Evolutionary conservation across 2,797 vertebrate species (phyloP).

Genomic region (Lacerta bilineata): DNA sequence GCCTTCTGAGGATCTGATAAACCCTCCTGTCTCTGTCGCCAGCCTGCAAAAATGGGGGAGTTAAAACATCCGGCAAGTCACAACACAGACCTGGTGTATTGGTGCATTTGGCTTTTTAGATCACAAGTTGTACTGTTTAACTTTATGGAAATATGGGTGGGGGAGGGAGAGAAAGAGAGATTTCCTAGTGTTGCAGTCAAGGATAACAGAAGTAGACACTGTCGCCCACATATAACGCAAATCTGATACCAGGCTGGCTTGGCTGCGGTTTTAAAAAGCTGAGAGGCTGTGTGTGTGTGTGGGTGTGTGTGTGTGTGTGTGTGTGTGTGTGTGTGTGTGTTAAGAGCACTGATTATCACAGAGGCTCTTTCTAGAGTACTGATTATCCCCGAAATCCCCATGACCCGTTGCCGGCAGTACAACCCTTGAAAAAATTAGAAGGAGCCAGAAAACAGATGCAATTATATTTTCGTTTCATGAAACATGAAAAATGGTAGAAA

Average conservation of each 20-base stretch:
- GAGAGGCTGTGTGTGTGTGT: no score
- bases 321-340: neutral
- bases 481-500: conserved; percentile 52
- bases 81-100: neutral
- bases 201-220: neutral
- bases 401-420: neutral
- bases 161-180: no score
- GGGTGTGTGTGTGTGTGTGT: no score
- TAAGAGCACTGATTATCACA: neutral
- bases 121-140: neutral
- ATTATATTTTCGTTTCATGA: conserved; percentile 9
- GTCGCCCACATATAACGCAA: neutral
- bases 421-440: neutral
- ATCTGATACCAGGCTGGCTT: neutral
- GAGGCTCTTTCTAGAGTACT: neutral
- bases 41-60: neutral
- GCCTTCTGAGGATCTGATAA: neutral
- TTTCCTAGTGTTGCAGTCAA: neutral
- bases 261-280: neutral
- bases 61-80: neutral
- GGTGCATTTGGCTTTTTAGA: neutral
- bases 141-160: neutral
- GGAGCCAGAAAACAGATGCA: conserved; percentile 27
- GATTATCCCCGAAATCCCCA: neutral
- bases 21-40: neutral